phyloP scores from a whole-genome alignment of 2,797 vertebrate species.

The Oryzias dopingdopingensis region DNA sequence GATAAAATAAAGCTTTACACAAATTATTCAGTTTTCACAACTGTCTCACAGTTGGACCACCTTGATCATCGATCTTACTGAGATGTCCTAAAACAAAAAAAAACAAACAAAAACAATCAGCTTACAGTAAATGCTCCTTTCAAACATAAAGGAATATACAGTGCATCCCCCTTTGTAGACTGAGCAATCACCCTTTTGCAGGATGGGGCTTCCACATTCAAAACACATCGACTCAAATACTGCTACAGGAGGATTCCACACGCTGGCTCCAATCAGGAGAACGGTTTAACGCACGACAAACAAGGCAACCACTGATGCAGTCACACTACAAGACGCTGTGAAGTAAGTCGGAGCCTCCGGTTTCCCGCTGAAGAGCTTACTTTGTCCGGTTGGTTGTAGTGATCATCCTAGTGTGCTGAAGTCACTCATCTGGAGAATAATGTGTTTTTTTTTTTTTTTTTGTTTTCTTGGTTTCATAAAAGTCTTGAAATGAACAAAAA shows the following conservation, averaged over 20 bases:
- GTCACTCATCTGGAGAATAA: conserved; percentile 13
- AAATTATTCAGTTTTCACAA: conserved; percentile 18
- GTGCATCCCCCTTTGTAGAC: conserved; percentile 24
- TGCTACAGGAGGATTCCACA: conserved; percentile 56
- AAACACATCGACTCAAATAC: conserved; percentile 39
- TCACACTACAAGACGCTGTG: conserved; percentile 46
- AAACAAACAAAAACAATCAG: conserved; percentile 40
- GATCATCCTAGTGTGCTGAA: conserved; percentile 35
- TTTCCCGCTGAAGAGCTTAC: conserved; percentile 59
- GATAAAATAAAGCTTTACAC: conserved; percentile 39
- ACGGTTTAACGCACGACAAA: conserved; percentile 29
- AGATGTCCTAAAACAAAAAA: conserved; percentile 47
- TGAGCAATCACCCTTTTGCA: conserved; percentile 19
- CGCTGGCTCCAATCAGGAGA: conserved; percentile 42
- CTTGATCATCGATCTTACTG: conserved; percentile 12
- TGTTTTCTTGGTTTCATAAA: conserved; percentile 30
- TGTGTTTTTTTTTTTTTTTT: neutral
- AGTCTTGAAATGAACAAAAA: conserved; percentile 44
- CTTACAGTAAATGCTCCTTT: conserved; percentile 40
- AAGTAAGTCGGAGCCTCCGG: conserved; percentile 33
- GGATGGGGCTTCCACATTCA: conserved; percentile 22
- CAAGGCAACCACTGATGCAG: conserved; percentile 71
- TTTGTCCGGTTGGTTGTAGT: conserved; percentile 58
- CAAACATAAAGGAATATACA: conserved; percentile 34
- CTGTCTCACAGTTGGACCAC: conserved; percentile 20